phyloP scores from a whole-genome alignment of 2,113 vertebrate genomes.

The Plestiodon gilberti region DNA sequence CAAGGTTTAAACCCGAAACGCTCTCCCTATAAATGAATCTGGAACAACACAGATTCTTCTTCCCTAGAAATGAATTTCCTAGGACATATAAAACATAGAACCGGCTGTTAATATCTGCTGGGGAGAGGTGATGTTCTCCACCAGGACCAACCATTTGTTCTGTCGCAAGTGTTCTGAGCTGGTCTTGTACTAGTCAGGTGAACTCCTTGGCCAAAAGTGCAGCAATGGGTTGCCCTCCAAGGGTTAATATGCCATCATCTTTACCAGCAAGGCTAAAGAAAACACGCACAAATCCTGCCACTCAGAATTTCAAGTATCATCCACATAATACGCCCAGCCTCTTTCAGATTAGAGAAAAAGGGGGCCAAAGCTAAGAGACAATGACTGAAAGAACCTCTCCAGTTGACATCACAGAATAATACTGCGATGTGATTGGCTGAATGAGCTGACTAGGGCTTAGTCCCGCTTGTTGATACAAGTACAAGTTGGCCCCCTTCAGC shows the following conservation, averaged over 20 bases:
- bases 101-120: too few relatives aligned
- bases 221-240: background rate
- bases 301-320: slow-evolving; percentile 26
- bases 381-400: slow-evolving; percentile 5
- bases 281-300: slow-evolving; percentile 14
- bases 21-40: too few relatives aligned
- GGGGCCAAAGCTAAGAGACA: background rate
- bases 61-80: background rate
- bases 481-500: slow-evolving; percentile 30
- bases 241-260: background rate
- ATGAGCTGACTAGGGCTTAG: slow-evolving; percentile 29
- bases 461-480: slow-evolving; percentile 38
- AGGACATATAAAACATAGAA: background rate
- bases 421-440: fast-evolving
- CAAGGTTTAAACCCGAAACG: background rate
- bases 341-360: slow-evolving; percentile 29
- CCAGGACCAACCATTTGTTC: background rate
- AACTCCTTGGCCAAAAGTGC: background rate
- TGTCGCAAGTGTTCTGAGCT: background rate
- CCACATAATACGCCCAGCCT: slow-evolving; percentile 33
- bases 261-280: slow-evolving; percentile 18
- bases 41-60: background rate
- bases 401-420: background rate
- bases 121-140: too few relatives aligned
- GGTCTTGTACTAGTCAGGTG: background rate